Evolutionary conservation across 2,797 vertebrate genomes (phyloP), one percentile per base, ranked within the genome.

Genomic region (Darevskia nairensis): DNA sequence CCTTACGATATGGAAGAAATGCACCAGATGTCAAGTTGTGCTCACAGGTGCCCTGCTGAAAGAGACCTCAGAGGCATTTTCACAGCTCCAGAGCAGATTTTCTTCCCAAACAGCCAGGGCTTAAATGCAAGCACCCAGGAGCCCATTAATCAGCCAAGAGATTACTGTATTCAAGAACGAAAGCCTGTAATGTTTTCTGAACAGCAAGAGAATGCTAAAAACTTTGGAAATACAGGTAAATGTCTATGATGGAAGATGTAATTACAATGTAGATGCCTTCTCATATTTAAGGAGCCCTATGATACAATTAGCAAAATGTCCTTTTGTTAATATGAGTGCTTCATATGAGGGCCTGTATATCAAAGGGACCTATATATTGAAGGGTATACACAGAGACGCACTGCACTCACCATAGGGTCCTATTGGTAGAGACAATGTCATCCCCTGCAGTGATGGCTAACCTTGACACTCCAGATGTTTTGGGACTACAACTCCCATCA

Each of bases 41-140:
- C 13, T 87, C 80, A 88, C 77, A 89, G 35, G 8, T 3, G 1
- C 71, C 80, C 66, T 11, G 2, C 59, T 87, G 91, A 91, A 50
- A 93, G 92, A 89, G 82, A 35, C 1, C 86, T 92, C 80, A 55
- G 89, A 86, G 86, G 92, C 35, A 88, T 95, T 93, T 96, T 96
- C 90, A 95, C 94, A 89, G 89, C 50, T 92, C 94, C 96, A 88
- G 94, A 93, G 3, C 87, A 91, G 11, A n/a, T 87, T 92, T 92
- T 93, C 35, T 69, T 82, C 78, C 74, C 75, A 89, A 89, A 82
- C 80, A 90, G 84, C 83, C 81, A 92, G 46, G 59, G 74, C 55
- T 92, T 91, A 85, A 92, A 6, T 84, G 46, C 88, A 85, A 78
- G 44, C 74, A 90, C 82, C 35, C 44, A 89, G 85, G 87, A 82